Evolutionary conservation across 2,113 vertebrate species (phyloP), one percentile per base, ranked within the genome.

Genomic region (Ahaetulla prasina): DNA sequence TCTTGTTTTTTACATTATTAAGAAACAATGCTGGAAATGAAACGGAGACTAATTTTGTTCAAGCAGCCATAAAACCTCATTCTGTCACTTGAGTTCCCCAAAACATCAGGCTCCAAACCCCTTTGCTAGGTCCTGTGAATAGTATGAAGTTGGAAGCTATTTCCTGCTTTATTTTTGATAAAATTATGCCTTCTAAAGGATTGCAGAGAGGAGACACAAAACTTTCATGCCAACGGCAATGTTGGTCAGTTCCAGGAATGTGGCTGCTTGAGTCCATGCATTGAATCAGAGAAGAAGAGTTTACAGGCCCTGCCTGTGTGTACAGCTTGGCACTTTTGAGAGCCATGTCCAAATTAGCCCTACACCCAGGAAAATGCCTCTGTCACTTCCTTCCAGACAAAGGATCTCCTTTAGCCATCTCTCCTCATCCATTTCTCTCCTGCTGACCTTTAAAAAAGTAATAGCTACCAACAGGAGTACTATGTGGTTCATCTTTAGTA

Each of bases 401-500:
- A 0, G 0, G 0, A 27, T 80, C 35, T 86, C 0, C 0, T 90
- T 93, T 63, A 0, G 0, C n/a, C 68, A 0, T 16, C 39, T 50
- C 18, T 18, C 43, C 53, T 93, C 74, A 0, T 0, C 30, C 80
- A 0, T 11, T 35, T 50, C 18, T 23, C 43, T 80, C 53, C 20
- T 0, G 0, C 9, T 91, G 95, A 90, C 95, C 95, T 95, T 96
- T 91, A 55, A 92, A 84, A 88, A 92, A 92, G 93, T 85, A 94
- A 91, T 20, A 30, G 89, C 89, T 95, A 95, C 95, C 95, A 93
- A 93, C 93, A 95, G 23, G 85, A 91, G 60, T 60, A 57, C 80
- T 22, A 94, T 43, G 80, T 90, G 63, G 89, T 94, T 94, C 94
- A 68, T 23, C 92, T 93, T 93, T 89, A 96, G 96, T 96, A 97